Evolutionary conservation across 2,113 vertebrate genomes (phyloP).

Genomic region (Gymnobelideus leadbeateri): DNA sequence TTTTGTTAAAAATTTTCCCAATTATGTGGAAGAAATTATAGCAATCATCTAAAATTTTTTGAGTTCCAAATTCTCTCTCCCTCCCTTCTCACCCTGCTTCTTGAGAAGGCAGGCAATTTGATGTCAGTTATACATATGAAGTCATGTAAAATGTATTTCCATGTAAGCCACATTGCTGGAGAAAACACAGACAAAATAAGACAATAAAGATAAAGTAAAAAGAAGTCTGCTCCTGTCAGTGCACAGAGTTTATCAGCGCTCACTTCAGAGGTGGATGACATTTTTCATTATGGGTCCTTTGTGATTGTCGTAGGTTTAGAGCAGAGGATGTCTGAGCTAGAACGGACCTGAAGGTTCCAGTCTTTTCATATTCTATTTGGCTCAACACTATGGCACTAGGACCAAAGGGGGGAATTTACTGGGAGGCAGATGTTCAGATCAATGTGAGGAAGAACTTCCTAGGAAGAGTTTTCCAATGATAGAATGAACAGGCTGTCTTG

Average conservation of each 20-base stretch:
- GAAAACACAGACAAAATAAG: neutral
- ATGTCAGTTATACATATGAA: neutral
- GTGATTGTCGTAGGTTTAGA: neutral
- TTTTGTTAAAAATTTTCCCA: neutral
- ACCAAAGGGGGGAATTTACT: neutral
- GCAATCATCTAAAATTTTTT: neutral
- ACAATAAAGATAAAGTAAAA: neutral
- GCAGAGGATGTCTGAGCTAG: neutral
- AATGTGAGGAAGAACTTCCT: neutral
- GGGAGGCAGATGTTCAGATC: neutral
- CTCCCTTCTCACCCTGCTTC: neutral
- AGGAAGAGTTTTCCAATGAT: neutral
- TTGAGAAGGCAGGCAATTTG: neutral
- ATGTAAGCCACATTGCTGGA: neutral
- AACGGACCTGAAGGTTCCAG: neutral
- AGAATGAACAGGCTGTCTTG: neutral
- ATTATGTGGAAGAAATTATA: neutral
- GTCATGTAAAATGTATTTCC: neutral
- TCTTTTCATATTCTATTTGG: neutral
- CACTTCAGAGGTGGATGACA: no score
- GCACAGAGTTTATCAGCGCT: neutral
- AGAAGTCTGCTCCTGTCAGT: neutral
- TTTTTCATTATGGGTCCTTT: neutral
- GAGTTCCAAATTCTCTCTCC: neutral
- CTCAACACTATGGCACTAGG: neutral